Base-by-base conservation (phyloP, 2,113 vertebrate species). In the Chitala chitala region DNA sequence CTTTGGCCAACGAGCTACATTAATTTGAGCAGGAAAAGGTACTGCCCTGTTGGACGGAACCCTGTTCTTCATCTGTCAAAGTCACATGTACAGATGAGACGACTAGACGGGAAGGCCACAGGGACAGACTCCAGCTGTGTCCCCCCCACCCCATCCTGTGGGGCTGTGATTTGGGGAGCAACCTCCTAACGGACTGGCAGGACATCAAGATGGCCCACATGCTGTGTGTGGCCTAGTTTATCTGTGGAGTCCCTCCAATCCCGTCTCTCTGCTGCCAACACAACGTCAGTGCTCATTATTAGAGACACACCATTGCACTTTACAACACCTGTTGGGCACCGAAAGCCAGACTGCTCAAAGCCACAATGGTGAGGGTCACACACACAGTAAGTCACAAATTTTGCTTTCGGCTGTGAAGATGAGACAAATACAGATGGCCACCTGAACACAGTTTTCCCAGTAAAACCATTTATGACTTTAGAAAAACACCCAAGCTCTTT, bases 11-110 rank as follows among this genome's bases (percentile, higher is more conserved):
- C 38, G 29, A 61, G 31, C 10, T 13, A 31, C 29, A 7, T 38
- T 63, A n/a, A 63, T 63, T 63, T 63, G 59, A 63, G 59, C 59
- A 33, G 31, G 33, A 33, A 63, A 63, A 63, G 10, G 10, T 46
- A n/a, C 17, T 44, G 64, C 42, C 64, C 12, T 66, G 33, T 44
- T 13, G 38, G 24, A 29, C 3, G 64, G 40, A 1, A 5, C 64
- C 64, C 36, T 44, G 64, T 36, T 36, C 12, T 38, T 44, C 10
- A 6, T 22, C 5, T 40, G n/a, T 66, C 64, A 44, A 46, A 66
- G 22, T 22, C 64, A 46, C 40, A 2, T 5, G n/a, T 10, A 42
- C n/a, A 9, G 15, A 46, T 26, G n/a, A n/a, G n/a, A 46, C 1
- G 3, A 46, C 64, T 42, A 40, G 64, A 46, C 38, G 6, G 59